These are phyloP conservation scores for Tethya wilhelma DNA, from an alignment of 37 sponge, comb jelly and placozoan species.

Conservation along the genomic window DNA sequence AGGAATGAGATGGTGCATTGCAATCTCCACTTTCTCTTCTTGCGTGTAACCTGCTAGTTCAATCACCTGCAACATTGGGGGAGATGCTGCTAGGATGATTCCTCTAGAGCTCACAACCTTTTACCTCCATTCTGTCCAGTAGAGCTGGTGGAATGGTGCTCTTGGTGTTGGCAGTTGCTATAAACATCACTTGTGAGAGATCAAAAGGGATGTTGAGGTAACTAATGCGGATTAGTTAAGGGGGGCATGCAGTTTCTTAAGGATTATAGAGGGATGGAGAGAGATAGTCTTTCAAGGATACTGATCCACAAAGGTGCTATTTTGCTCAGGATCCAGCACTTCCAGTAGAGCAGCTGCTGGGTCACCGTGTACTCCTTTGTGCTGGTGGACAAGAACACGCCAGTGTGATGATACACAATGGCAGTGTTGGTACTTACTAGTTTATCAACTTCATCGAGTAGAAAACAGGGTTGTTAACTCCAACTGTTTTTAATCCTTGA, in stretches of 20 bases:
- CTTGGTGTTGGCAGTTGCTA: slow-evolving; percentile 90
- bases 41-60: slow-evolving; percentile 82
- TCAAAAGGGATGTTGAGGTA: slow-evolving; percentile 87
- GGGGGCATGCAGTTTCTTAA: neutral
- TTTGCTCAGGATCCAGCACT: slow-evolving; percentile 94
- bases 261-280: neutral
- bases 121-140: slow-evolving; percentile 88
- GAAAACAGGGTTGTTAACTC: slow-evolving; percentile 91
- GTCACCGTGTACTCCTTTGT: slow-evolving; percentile 81
- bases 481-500: slow-evolving; percentile 72
- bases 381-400: slow-evolving; percentile 25
- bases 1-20: slow-evolving; percentile 71
- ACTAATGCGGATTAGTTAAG: slow-evolving; percentile 7
- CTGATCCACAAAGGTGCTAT: slow-evolving; percentile 86
- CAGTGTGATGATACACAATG: too few relatives aligned
- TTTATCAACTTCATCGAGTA: slow-evolving; percentile 91
- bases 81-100: too few relatives aligned
- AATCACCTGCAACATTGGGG: slow-evolving; percentile 55
- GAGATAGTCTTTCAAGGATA: slow-evolving; percentile 65
- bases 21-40: slow-evolving; percentile 92
- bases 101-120: neutral
- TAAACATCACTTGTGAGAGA: slow-evolving; percentile 86
- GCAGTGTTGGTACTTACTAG: too few relatives aligned
- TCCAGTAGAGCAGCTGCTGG: slow-evolving; percentile 95
- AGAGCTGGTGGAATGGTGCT: slow-evolving; percentile 78